Percentiles rank a stretch among this genome's conserved stretches.
phyloP scores from a whole-genome alignment of 1,140 invertebrate genomes.

The Drosophila sp. region DNA sequence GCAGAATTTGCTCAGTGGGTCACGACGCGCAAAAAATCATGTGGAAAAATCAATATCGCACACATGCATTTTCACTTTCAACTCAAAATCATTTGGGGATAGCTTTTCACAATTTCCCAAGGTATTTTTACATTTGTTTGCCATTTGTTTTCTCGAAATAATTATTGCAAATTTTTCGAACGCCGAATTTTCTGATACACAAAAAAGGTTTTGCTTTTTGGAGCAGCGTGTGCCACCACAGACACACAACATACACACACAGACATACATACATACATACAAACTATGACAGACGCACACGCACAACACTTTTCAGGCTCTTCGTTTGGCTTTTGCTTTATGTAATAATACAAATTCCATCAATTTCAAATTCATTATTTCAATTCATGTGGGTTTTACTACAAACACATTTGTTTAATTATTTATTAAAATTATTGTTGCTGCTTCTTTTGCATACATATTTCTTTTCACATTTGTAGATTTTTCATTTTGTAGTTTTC shows the following conservation, averaged over 20 bases:
- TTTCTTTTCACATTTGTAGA: conserved; percentile 39
- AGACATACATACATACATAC: conserved; percentile 36
- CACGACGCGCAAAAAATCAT: conserved; percentile 49
- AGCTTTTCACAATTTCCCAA: conserved; percentile 9
- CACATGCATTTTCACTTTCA: conserved; percentile 77
- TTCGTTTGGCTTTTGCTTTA: conserved; percentile 65
- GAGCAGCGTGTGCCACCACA: conserved; percentile 60
- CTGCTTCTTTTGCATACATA: conserved; percentile 23
- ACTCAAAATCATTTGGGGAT: conserved; percentile 42
- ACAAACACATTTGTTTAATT: conserved; percentile 1
- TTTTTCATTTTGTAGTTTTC: conserved; percentile 25
- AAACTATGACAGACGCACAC: conserved; percentile 28
- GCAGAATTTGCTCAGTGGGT: conserved; percentile 32
- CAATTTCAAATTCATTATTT: conserved; percentile 21
- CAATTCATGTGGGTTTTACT: conserved; percentile 9
- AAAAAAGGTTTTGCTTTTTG: conserved; percentile 73
- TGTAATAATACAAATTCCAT: conserved; percentile 55
- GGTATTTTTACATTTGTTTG: conserved; percentile 4
- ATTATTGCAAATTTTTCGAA: conserved; percentile 30
- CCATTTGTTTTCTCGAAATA: background rate
- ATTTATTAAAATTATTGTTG: conserved; percentile 21
- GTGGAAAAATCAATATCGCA: conserved; percentile 77
- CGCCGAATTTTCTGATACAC: conserved; percentile 68
- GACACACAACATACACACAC: conserved; percentile 30
- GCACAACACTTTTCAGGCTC: conserved; percentile 67